Base-by-base conservation (phyloP, 2,797 vertebrate species). In the Eospalax fontanierii region DNA sequence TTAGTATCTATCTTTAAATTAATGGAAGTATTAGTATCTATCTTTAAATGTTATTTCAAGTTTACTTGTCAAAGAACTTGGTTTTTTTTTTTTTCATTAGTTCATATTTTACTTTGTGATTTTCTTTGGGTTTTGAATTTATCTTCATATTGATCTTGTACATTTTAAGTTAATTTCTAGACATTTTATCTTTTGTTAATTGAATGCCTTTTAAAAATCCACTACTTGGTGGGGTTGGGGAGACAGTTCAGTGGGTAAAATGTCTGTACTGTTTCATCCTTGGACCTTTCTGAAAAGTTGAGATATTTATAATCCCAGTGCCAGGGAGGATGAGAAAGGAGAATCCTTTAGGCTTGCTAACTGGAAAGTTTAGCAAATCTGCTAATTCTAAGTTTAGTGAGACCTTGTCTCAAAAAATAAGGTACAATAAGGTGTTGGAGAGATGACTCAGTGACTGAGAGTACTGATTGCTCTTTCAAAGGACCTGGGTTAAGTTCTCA, bases 161-260 rank as follows among this genome's bases (percentile, higher is more conserved):
- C 16, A 78, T 79, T 90, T 90, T 26, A 90, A 70, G 50, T 80
- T 82, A 94, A 63, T 79, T 65, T 65, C 68, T 86, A 85, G 15
- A 40, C 46, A 70, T 71, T 93, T 28, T 43, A 33, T 54, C 76
- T 57, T 78, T 46, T 33, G 10, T 83, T 54, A 40, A 88, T 22
- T 35, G 91, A 87, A 88, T 57, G 40, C 7, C 4, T 88, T 85
- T 88, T 50, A 35, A 78, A 81, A 46, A 78, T 43, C 9, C 18
- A 57, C 11, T 63, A 63, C 28, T 12, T 73, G 16, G 70, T 86
- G 3, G 24, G 61, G 24, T 3, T 24, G 8, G 61, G 61, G 61
- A 63, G 61, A 63, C 24, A 63, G 61, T 63, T 63, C 61, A 63
- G 61, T 8, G 22, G 50, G 50, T 54, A 54, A 54, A 54, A 54